Evolutionary conservation across 2,797 vertebrate species (phyloP), one percentile per base, ranked within the genome.

Genomic region (Iguana delicatissima): DNA sequence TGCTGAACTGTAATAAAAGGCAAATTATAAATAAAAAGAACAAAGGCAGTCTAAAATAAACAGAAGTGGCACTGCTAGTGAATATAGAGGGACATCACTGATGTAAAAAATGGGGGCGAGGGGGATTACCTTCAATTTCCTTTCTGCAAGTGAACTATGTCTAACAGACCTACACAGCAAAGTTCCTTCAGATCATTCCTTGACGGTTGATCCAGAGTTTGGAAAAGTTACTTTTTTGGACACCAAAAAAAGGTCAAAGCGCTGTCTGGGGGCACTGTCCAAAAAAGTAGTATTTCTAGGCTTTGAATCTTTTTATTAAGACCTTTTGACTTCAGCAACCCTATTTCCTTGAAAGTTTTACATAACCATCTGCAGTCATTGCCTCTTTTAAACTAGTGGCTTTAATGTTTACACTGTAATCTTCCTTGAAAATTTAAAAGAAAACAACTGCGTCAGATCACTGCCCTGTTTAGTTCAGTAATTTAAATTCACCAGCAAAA

Each of bases 1-100:
- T 81, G 73, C 86, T 94, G 96, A 89, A 93, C 97, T 97, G 93
- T 7, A 93, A 92, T 12, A 76, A n/a, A 93, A 87, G 2, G 86
- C 50, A 84, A 50, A 38, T 52, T 89, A 80, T 10, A 57, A 42
- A 2, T 35, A 90, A 89, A 89, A n/a, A 90, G 81, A 77, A 81
- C 74, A 46, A 14, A 59, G 52, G 67, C 22, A 32, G 32, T 38
- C 22, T 24, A 35, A 74, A 74, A 26, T 0, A 81, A 84, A 83
- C 72, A 76, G 46, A 81, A 8, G 3, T n/a, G 32, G 6, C 26
- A 3, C 7, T 22, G 42, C 62, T 84, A 20, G 3, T 57, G 55
- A 87, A 80, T 8, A 86, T n/a, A 6, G 12, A 55, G 24, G 57
- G 29, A 79, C 57, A 46, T 42, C 5, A 57, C 72, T 9, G 5